These are phyloP conservation scores for Pseudolaguvia tuberculata DNA, from an alignment of 2,113 vertebrate genomes.

Conservation along the genomic window DNA sequence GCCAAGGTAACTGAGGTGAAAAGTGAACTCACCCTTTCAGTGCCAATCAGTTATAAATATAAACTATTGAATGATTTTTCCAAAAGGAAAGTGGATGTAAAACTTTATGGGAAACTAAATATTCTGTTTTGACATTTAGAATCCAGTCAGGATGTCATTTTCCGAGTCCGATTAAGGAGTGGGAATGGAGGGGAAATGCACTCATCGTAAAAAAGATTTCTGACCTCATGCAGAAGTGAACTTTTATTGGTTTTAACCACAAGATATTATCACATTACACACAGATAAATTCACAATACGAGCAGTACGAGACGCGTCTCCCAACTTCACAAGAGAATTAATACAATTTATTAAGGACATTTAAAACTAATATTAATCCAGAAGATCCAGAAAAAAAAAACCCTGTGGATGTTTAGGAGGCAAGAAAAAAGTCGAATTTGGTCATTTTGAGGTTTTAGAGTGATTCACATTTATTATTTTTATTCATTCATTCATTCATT, in stretches of 20 bases:
- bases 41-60: neutral
- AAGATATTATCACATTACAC: constrained; percentile 4
- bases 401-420: no score
- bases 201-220: neutral
- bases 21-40: neutral
- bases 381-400: neutral
- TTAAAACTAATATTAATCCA: neutral
- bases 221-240: neutral
- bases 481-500: no score
- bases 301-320: neutral
- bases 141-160: constrained; percentile 25
- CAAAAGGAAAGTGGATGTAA: neutral
- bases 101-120: constrained; percentile 1
- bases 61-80: no score
- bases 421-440: neutral
- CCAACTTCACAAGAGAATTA: neutral
- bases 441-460: neutral
- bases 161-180: constrained; percentile 6
- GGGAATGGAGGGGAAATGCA: neutral
- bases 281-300: neutral
- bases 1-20: neutral
- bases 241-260: constrained; percentile 2
- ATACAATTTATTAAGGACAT: neutral
- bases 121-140: constrained; percentile 23
- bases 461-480: no score